Evolutionary conservation across 2,113 vertebrate species (phyloP).

Genomic region (Vulpes vulpes): DNA sequence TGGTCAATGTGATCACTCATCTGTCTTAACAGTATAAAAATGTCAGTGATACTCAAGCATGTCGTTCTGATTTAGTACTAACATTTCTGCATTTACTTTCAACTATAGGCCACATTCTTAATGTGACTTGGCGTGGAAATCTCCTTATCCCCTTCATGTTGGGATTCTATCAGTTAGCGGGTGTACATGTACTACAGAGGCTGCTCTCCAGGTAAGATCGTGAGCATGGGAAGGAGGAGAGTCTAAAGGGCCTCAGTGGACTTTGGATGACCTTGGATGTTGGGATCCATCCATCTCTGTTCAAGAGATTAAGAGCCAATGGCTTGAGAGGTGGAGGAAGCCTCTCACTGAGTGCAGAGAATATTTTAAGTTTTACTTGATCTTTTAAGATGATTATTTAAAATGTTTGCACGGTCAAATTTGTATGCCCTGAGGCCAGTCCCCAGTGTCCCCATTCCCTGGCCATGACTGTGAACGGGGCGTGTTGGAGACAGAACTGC

Average conservation of each 20-base stretch:
- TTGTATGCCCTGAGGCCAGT: neutral
- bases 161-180: neutral
- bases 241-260: neutral
- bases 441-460: neutral
- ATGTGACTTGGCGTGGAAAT: neutral
- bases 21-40: neutral
- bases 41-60: too few species aligned
- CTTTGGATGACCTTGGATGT: neutral
- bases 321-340: neutral
- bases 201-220: neutral
- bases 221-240: neutral
- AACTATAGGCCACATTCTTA: neutral
- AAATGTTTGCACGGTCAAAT: neutral
- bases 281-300: neutral
- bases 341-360: neutral
- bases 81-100: neutral
- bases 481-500: neutral
- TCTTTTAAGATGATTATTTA: neutral
- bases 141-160: neutral
- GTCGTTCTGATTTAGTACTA: neutral
- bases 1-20: neutral
- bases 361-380: neutral
- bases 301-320: neutral
- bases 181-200: accelerated
- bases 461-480: neutral